Percentiles rank a stretch among this genome's conserved stretches.
phyloP scores from a whole-genome alignment of 1,140 invertebrate species.

The Cherax destructor region DNA sequence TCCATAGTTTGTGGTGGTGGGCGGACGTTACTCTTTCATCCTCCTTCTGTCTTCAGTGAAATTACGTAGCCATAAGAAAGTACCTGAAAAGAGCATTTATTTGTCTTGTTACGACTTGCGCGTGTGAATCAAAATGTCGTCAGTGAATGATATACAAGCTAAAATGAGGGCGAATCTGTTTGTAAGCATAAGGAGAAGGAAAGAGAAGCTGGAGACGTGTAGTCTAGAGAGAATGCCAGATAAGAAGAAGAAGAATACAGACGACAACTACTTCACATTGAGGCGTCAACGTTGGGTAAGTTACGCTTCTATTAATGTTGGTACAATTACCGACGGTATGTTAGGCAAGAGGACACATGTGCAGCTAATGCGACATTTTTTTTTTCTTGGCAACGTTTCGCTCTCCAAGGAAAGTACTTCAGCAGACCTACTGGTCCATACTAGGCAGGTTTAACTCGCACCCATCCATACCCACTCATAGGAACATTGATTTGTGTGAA shows the following conservation, averaged over 20 bases:
- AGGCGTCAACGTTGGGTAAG: constrained; percentile 42
- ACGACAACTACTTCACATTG: constrained; percentile 48
- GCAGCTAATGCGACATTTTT: no score
- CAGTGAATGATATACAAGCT: constrained; percentile 40
- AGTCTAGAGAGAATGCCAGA: constrained; percentile 20
- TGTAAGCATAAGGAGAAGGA: constrained; percentile 45
- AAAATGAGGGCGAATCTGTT: constrained; percentile 31
- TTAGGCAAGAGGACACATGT: no score
- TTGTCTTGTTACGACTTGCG: neutral
- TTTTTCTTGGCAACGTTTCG: no score
- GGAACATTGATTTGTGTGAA: no score
- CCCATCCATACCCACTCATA: no score
- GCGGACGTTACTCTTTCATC: neutral
- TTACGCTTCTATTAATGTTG: neutral
- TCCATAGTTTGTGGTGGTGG: neutral
- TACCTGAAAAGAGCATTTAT: neutral
- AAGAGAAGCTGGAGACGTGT: constrained; percentile 33
- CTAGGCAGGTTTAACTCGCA: no score
- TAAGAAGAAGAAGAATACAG: constrained; percentile 9
- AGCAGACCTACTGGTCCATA: no score
- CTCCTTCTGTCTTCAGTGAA: constrained; percentile 4
- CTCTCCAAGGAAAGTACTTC: no score
- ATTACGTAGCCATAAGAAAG: neutral
- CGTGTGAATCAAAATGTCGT: constrained; percentile 13
- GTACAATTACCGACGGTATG: no score